Evolutionary conservation across 2,888 invertebrate genomes (phyloP), one percentile per base, ranked within the genome.

Genomic region (Aleiodes leptofemur): DNA sequence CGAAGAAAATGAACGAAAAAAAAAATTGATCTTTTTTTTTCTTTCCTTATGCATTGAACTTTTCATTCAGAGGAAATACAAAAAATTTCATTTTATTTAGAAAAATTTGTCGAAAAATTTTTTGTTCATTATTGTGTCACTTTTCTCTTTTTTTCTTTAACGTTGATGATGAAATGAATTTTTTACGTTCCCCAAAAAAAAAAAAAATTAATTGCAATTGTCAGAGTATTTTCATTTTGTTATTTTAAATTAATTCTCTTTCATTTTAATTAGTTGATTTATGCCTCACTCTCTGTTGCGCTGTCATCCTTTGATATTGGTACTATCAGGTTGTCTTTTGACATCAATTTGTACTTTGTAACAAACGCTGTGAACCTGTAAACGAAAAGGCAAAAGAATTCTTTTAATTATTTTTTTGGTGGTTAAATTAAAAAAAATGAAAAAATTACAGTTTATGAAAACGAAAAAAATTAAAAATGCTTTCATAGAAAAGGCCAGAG

Each of bases 261-360:
- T 43, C 50, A 11, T 48, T 23, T 57, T 56, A 57, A 56, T 71
- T 50, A 34, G 55, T 34, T 64, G 11, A 72, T 71, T 82, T 86
- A 86, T 81, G 86, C 85, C 77, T 88, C 87, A 61, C 84, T 87
- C 72, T 88, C 87, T 16, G 83, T 83, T 59, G 92, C 90, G 82
- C 91, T 91, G 55, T 92, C 91, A 84, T 95, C 96, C 88, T 96
- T 96, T 89, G 96, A 93, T 88, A 99, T 98, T 73, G 99, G 99
- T 82, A 99, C 96, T 90, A 99, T 99, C 80, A 99, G 92, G 91
- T 98, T 99, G 90, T 99, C 99, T 90, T 97, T 97, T 14, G 98
- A 97, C 96, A 99, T 99, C 80, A 99, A 93, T 90, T 96, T 96
- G 91, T 99, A 99, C 91, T 99, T 99, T 82, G 96, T 98, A 74